These are phyloP conservation scores for Saxidomus purpurata DNA, from an alignment of 1,140 invertebrate species.

Conservation along the genomic window DNA sequence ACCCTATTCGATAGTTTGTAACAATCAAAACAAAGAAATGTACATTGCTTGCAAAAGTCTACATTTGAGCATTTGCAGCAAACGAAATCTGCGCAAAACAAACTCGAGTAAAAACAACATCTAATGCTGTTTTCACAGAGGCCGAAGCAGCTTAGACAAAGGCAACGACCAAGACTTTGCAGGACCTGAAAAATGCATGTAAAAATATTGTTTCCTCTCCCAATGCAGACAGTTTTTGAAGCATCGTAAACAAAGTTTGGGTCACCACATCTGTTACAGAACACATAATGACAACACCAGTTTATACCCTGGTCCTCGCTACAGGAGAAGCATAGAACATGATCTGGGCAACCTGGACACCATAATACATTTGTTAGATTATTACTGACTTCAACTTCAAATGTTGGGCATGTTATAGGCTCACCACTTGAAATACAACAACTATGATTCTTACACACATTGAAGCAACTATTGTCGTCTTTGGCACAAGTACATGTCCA, in stretches of 20 bases:
- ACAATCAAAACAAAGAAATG: conserved; percentile 29
- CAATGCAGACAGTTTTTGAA: neutral
- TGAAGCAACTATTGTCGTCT: neutral
- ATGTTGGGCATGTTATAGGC: conserved; percentile 9
- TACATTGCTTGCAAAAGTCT: neutral
- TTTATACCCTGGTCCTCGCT: neutral
- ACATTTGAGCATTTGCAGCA: neutral
- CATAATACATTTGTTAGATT: neutral
- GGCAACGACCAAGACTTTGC: neutral
- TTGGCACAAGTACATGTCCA: conserved; percentile 11
- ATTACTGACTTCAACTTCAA: neutral
- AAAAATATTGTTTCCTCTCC: neutral
- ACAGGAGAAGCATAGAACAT: conserved; percentile 27
- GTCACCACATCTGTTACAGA: conserved; percentile 29
- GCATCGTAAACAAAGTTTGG: neutral
- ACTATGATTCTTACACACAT: neutral
- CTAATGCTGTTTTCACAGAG: neutral
- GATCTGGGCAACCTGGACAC: conserved; percentile 2
- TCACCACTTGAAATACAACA: neutral
- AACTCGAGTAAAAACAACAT: neutral
- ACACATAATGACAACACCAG: conserved; percentile 39
- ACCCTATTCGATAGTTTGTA: neutral
- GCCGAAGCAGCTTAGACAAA: neutral
- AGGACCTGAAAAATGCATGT: neutral
- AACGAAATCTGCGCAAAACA: neutral